Conservation (phyloP, 2,888 invertebrate species). For the Conomelus anceps region DNA sequence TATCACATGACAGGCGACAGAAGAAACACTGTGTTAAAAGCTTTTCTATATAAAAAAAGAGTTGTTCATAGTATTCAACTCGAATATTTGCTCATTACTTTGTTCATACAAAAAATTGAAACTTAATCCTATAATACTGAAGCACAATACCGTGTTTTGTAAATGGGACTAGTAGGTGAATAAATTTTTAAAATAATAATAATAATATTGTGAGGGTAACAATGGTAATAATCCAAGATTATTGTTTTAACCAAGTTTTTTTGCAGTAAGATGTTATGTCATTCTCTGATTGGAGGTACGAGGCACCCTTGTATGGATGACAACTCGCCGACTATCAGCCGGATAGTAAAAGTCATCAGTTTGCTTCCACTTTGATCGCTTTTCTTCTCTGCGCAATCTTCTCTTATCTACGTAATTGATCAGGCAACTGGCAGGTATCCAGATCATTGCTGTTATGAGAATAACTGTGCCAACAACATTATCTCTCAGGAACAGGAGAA, state of each 20-base stretch:
- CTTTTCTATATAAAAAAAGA: not conserved
- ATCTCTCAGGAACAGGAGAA: constrained; percentile 79
- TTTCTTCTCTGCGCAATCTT: constrained; percentile 47
- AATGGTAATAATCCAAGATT: too few species aligned
- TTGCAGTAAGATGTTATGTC: not conserved
- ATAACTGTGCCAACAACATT: constrained; percentile 93
- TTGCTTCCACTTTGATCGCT: constrained; percentile 23
- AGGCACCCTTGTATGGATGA: constrained; percentile 20
- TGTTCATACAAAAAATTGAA: not conserved
- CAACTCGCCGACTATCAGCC: constrained; percentile 18
- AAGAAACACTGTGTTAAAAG: not conserved
- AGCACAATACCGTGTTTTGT: not conserved
- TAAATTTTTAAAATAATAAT: not conserved
- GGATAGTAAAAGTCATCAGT: constrained; percentile 25
- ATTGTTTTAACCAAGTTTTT: not conserved
- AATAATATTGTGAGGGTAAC: not conserved
- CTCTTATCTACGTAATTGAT: constrained; percentile 69
- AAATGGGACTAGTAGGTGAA: not conserved
- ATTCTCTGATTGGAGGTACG: not conserved
- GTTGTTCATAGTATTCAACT: not conserved
- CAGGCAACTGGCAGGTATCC: constrained; percentile 90
- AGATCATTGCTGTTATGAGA: constrained; percentile 80
- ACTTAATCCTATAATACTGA: not conserved
- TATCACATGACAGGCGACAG: not conserved
- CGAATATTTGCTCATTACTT: not conserved